Conservation (phyloP, 2,888 invertebrate genomes). For the Heterodera filipjevi region DNA sequence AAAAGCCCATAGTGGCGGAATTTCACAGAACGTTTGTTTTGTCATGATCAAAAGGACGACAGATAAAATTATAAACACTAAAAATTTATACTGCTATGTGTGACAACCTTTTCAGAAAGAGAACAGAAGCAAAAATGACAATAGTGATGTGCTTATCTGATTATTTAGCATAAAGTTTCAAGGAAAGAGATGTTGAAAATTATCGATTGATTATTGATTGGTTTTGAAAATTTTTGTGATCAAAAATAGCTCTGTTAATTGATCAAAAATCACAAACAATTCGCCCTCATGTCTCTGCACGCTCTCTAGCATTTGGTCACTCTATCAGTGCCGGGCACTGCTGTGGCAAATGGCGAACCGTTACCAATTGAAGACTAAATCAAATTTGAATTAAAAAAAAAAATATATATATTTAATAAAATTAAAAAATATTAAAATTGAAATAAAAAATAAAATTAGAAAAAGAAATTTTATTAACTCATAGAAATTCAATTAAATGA, state of each 20-base stretch:
- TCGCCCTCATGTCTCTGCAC: neutral
- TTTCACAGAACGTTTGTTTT: too few relatives aligned
- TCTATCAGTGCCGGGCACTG: neutral
- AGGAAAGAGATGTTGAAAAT: too few relatives aligned
- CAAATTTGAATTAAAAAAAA: neutral
- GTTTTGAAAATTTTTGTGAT: neutral
- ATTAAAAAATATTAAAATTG: neutral
- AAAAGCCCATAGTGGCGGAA: too few relatives aligned
- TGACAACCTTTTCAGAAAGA: too few relatives aligned
- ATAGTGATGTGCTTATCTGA: too few relatives aligned
- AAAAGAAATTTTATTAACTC: neutral
- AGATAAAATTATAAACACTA: too few relatives aligned
- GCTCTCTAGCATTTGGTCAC: neutral
- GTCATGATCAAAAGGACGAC: too few relatives aligned
- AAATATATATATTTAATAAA: neutral
- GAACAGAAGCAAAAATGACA: too few relatives aligned
- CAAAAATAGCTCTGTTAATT: neutral
- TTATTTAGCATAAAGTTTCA: too few relatives aligned
- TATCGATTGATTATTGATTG: neutral
- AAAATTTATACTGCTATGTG: too few relatives aligned
- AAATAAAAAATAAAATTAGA: neutral
- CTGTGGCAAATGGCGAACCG: neutral
- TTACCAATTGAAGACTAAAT: neutral
- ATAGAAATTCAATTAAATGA: neutral
- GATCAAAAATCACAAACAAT: neutral